A percentile compares a stretch with the other conserved stretches of the same genome.
Conservation (phyloP, 1,140 invertebrate genomes). For the Agrypnia vestita region DNA sequence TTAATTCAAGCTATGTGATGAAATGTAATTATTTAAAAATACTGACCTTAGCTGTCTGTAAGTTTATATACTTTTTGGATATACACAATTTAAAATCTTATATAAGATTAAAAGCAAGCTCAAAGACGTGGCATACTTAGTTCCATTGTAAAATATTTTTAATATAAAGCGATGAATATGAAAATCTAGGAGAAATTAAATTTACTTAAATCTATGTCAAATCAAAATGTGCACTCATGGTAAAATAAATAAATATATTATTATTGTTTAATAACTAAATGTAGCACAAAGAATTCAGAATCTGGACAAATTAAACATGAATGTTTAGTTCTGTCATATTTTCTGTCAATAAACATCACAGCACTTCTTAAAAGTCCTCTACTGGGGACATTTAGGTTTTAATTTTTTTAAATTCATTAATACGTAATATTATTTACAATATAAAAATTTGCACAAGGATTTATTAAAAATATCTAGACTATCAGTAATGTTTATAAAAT, state of each 20-base stretch:
- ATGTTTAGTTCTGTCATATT: constrained; percentile 15
- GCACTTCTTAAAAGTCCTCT: constrained; percentile 53
- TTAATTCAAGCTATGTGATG: too few species aligned
- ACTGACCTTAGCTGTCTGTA: too few species aligned
- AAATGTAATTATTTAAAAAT: too few species aligned
- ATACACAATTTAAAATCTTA: constrained; percentile 8
- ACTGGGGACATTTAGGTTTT: constrained; percentile 37
- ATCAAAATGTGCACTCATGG: constrained; percentile 6
- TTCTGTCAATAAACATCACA: constrained; percentile 50
- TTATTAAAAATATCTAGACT: constrained; percentile 28
- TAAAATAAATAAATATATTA: constrained; percentile 11
- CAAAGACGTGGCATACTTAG: background rate
- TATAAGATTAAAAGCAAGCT: constrained; percentile 21
- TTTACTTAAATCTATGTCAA: constrained; percentile 16
- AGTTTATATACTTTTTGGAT: too few species aligned
- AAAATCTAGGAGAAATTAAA: constrained; percentile 7
- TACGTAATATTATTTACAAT: constrained; percentile 39
- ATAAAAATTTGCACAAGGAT: constrained; percentile 50
- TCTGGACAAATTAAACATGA: background rate
- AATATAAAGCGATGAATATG: constrained; percentile 6
- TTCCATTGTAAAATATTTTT: background rate
- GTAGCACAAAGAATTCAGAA: background rate
- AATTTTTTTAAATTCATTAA: constrained; percentile 34
- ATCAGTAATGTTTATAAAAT: constrained; percentile 37
- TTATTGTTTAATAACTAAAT: background rate